Base-by-base conservation (phyloP, 2,888 invertebrate species). In the Gryllus longicercus region DNA sequence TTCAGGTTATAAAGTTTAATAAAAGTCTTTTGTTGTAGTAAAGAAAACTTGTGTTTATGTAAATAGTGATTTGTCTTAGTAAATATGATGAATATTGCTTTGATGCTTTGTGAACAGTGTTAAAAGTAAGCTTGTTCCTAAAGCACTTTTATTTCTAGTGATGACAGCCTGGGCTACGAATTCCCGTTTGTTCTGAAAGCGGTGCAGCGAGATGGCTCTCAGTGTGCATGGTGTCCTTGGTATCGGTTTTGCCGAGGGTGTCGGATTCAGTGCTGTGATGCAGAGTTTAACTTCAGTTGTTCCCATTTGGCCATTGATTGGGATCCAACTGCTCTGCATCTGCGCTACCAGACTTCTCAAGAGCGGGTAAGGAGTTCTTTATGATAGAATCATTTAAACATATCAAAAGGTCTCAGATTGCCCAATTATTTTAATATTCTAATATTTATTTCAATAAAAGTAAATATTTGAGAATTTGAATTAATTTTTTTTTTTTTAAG, bases 321-420 rank as follows among this genome's bases (percentile, higher is more conserved):
- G 97, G 96, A 97, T 87, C 96, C 96, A 82, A 96, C 96, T 0
- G 96, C 97, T 77, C 89, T 97, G 84, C 97, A 97, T 88, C 91
- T 97, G 84, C 91, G 96, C 74, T 97, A 96, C 88, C 95, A 95
- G 88, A 91, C 92, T 84, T 92, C 93, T 2, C 88, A 93, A 84
- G 95, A 95, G 87, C 90, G 91, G 88, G 94, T 92, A 84, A 83
- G 85, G 83, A 74, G 8, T 38, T 38, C 38, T 38, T 38, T 38
- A 38, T 1, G 5, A 38, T 38, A 5, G 38, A 38, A 38, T 38
- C 8, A 38, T 38, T 38, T 38, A 38, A 38, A 38, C 38, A 5
- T 38, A 38, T 38, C 8, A 38, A 38, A 38, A 38, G 38, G 38
- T 38, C 38, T 38, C 38, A 38, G 38, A 8, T 38, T 38, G 38